Conservation (phyloP, 1,140 invertebrate genomes). For the Saxidomus purpurata region DNA sequence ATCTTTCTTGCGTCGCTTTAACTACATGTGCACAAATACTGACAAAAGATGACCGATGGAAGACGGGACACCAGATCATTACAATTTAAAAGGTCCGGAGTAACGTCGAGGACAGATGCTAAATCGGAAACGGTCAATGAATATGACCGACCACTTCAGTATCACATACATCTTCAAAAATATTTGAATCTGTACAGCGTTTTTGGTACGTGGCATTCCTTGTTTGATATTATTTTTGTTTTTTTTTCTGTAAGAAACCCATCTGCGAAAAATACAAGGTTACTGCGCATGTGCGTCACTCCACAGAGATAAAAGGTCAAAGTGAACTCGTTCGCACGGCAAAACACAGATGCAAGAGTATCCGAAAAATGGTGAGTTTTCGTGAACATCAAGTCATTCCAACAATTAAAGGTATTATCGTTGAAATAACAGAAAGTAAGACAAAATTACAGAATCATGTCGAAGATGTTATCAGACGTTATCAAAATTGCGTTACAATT, state of each 20-base stretch:
- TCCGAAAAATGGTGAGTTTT: background rate
- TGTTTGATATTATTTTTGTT: too few relatives aligned
- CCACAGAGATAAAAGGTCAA: slow-evolving; percentile 32
- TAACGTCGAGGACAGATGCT: background rate
- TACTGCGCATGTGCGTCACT: slow-evolving; percentile 45
- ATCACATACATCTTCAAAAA: background rate
- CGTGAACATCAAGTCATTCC: background rate
- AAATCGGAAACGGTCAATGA: background rate
- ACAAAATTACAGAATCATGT: slow-evolving; percentile 34
- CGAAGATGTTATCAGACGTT: background rate
- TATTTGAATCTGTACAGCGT: slow-evolving; percentile 38
- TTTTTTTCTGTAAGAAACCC: slow-evolving; percentile 59
- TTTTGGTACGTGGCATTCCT: too few relatives aligned
- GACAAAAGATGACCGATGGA: background rate
- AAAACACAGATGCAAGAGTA: slow-evolving; percentile 26
- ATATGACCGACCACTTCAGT: background rate
- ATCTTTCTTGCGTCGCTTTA: too few relatives aligned
- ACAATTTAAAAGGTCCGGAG: background rate
- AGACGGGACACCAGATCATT: background rate
- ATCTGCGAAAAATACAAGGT: slow-evolving; percentile 57
- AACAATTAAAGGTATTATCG: slow-evolving; percentile 21
- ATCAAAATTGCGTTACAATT: slow-evolving; percentile 5
- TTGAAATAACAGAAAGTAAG: slow-evolving; percentile 46
- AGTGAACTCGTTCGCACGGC: slow-evolving; percentile 23
- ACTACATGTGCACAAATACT: too few relatives aligned